These are phyloP conservation scores for Mechanitis messenoides DNA, from an alignment of 2,888 invertebrate genomes.

Conservation along the genomic window DNA sequence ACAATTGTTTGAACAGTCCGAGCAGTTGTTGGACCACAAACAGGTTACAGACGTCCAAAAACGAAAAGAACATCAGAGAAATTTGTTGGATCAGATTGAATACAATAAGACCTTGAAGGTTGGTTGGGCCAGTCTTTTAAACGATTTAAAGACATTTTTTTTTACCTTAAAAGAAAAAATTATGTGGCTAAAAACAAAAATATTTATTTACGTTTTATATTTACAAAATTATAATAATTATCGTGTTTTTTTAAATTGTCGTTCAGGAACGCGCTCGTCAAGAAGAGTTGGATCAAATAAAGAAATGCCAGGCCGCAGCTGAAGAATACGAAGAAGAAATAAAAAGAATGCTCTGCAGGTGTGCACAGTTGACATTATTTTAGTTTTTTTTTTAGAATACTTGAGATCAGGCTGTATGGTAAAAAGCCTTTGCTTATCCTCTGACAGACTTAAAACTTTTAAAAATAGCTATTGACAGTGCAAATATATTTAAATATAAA, in stretches of 20 bases:
- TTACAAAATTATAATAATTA: too few relatives aligned
- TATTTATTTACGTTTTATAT: too few relatives aligned
- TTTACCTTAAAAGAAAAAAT: too few relatives aligned
- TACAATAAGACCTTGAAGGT: conserved; percentile 65
- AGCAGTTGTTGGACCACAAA: conserved; percentile 42
- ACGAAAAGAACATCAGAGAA: conserved; percentile 44
- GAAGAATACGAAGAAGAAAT: conserved; percentile 54
- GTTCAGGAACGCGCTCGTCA: conserved; percentile 49
- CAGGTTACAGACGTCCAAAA: conserved; percentile 42
- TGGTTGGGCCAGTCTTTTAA: neutral
- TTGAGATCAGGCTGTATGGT: too few relatives aligned
- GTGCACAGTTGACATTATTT: too few relatives aligned
- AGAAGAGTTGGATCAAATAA: conserved; percentile 52
- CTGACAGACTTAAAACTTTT: conserved; percentile 15
- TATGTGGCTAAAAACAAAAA: too few relatives aligned
- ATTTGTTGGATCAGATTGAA: conserved; percentile 53
- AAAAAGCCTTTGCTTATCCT: too few relatives aligned
- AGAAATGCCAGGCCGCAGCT: conserved; percentile 45
- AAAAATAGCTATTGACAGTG: too few relatives aligned
- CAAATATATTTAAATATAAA: too few relatives aligned
- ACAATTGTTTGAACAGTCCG: conserved; percentile 44
- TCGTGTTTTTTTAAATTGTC: too few relatives aligned
- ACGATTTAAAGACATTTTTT: too few relatives aligned
- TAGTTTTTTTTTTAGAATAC: too few relatives aligned
- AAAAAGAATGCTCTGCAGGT: conserved; percentile 51